Conservation (phyloP, 53 echinoderm and acorn worm genomes). For the Henricia sp. region DNA sequence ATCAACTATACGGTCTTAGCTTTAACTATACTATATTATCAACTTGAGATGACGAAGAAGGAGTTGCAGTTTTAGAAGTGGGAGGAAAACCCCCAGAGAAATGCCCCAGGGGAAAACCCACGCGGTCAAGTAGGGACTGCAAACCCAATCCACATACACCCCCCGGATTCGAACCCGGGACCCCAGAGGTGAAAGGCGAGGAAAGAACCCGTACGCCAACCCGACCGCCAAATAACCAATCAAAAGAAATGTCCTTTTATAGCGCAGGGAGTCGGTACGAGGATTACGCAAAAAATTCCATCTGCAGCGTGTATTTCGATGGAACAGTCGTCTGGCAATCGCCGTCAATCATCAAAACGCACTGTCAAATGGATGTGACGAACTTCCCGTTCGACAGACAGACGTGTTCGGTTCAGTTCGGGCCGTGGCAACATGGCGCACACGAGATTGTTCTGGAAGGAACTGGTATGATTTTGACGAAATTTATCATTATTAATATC, state of each 20-base stretch:
- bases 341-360: constrained; percentile 93
- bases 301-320: constrained; percentile 83
- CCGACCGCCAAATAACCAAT: not conserved
- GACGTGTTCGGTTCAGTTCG: constrained; percentile 82
- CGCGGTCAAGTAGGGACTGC: too few relatives aligned
- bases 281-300: constrained; percentile 89
- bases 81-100: too few relatives aligned
- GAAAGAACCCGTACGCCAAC: too few relatives aligned
- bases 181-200: too few relatives aligned
- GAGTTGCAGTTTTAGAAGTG: too few relatives aligned
- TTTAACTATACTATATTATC: too few relatives aligned
- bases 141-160: too few relatives aligned
- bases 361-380: constrained; percentile 97
- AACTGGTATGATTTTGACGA: constrained; percentile 87
- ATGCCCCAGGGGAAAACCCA: too few relatives aligned
- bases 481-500: too few relatives aligned
- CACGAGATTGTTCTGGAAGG: constrained; percentile 85
- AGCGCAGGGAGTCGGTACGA: constrained; percentile 96
- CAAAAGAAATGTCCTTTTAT: not conserved
- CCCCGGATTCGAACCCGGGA: too few relatives aligned
- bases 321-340: constrained; percentile 95
- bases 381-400: constrained; percentile 96
- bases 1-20: too few relatives aligned
- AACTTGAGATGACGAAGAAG: too few relatives aligned
- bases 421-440: constrained; percentile 98